phyloP scores from a whole-genome alignment of 2,888 invertebrate genomes.

The Cantharis rufa region DNA sequence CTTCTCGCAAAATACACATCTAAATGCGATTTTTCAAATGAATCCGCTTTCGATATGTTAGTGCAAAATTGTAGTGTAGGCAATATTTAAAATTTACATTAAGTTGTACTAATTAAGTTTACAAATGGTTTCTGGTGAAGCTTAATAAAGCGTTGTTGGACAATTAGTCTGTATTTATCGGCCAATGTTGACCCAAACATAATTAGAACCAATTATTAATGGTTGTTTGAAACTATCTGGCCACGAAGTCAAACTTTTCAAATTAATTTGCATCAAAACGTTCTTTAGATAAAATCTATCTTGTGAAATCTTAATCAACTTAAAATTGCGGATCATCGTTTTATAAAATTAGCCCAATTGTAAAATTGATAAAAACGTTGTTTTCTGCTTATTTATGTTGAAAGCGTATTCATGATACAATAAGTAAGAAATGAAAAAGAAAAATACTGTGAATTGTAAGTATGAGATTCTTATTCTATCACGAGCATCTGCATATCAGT shows the following conservation, averaged over 20 bases:
- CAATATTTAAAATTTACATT: conserved; percentile 9
- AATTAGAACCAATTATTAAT: conserved; percentile 36
- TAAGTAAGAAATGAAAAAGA: not conserved
- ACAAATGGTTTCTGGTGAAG: conserved; percentile 25
- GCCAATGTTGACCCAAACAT: conserved; percentile 30
- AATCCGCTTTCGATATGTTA: not conserved
- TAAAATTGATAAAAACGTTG: not conserved
- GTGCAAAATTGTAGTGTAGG: not conserved
- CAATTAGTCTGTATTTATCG: conserved; percentile 33
- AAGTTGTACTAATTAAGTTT: conserved; percentile 24
- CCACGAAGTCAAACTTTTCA: conserved; percentile 26
- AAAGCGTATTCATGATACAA: not conserved
- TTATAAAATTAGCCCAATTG: not conserved
- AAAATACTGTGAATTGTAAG: not conserved
- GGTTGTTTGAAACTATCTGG: conserved; percentile 33
- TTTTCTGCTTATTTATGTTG: not conserved
- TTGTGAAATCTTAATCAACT: not conserved
- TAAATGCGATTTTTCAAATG: not conserved
- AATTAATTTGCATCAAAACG: conserved; percentile 28
- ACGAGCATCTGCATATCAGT: conserved; percentile 36
- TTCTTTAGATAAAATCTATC: conserved; percentile 16
- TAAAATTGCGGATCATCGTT: not conserved
- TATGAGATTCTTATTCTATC: conserved; percentile 22
- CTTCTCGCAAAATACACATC: not conserved
- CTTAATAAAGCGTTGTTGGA: conserved; percentile 30